Evolutionary conservation across 2,888 invertebrate species (phyloP), one percentile per base, ranked within the genome.

Genomic region (Brachyopa scutellaris): DNA sequence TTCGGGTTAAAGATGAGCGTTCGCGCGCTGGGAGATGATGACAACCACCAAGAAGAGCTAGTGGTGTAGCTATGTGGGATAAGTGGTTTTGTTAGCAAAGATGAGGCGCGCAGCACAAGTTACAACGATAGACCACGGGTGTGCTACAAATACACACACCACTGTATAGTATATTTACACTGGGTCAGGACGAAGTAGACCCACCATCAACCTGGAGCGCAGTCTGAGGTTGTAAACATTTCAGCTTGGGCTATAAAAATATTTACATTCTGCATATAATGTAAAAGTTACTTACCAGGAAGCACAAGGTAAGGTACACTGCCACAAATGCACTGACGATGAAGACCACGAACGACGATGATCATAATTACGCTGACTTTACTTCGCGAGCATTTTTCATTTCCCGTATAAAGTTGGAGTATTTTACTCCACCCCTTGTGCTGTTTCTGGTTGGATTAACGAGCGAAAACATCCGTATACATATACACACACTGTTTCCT

Each of bases 341-440:
- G 19, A 23, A 31, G 47, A n/a, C n/a, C n/a, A n/a, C n/a, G n/a
- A n/a, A 47, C 15, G 31, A 5, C 17, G 40, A 66, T 72, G 72
- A 73, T 55, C 49, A 49, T 61, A 74, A 66, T 74, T 59, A 74
- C n/a, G n/a, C n/a, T n/a, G n/a, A n/a, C n/a, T n/a, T n/a, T n/a
- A n/a, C 49, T 55, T 47, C 29, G 47, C 19, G n/a, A 42, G n/a
- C n/a, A 36, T 57, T 40, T 47, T 74, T 49, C 31, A 66, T 66
- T 66, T 70, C 7, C 49, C 7, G 51, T 49, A 49, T 55, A 59
- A 51, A 66, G 74, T 66, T n/a, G n/a, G n/a, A n/a, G n/a, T n/a
- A n/a, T n/a, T n/a, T n/a, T n/a, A n/a, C n/a, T n/a, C n/a, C n/a
- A n/a, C n/a, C n/a, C n/a, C n/a, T n/a, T 40, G 26, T 38, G 31